These are phyloP conservation scores for Darevskia mixta DNA, from an alignment of 2,797 vertebrate species.

Conservation along the genomic window DNA sequence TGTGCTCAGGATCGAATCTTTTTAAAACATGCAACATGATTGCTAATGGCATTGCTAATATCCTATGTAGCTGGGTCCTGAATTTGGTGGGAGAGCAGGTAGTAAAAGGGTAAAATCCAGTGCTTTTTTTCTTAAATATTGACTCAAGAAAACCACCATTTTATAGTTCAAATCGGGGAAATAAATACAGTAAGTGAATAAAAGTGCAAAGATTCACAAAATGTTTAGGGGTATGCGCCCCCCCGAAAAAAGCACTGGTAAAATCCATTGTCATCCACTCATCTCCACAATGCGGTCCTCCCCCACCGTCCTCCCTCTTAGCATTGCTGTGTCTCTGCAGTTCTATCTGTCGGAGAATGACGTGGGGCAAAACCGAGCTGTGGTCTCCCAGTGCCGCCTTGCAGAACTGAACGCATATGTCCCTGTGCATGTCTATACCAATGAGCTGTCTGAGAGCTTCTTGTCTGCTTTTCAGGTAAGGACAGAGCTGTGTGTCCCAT, in stretches of 20 bases:
- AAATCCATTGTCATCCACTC: not conserved
- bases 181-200: too few species aligned
- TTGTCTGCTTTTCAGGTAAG: conserved; percentile 84
- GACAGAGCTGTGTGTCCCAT: not conserved
- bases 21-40: too few species aligned
- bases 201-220: too few species aligned
- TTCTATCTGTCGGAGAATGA: conserved; percentile 85
- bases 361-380: conserved; percentile 83
- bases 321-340: conserved; percentile 68
- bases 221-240: too few species aligned
- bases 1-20: too few species aligned
- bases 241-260: not conserved
- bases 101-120: not conserved
- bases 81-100: not conserved
- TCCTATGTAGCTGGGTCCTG: too few species aligned
- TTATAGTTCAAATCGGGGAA: too few species aligned
- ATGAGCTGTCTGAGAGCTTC: conserved; percentile 77
- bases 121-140: too few species aligned
- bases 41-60: too few species aligned
- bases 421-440: conserved; percentile 67
- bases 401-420: conserved; percentile 82
- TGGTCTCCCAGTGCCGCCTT: conserved; percentile 77
- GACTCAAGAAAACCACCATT: too few species aligned
- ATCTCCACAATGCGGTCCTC: not conserved
- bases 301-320: not conserved